Evolutionary conservation across 2,888 invertebrate genomes (phyloP), one percentile per base, ranked within the genome.

Genomic region (Drosophila subquinaria): DNA sequence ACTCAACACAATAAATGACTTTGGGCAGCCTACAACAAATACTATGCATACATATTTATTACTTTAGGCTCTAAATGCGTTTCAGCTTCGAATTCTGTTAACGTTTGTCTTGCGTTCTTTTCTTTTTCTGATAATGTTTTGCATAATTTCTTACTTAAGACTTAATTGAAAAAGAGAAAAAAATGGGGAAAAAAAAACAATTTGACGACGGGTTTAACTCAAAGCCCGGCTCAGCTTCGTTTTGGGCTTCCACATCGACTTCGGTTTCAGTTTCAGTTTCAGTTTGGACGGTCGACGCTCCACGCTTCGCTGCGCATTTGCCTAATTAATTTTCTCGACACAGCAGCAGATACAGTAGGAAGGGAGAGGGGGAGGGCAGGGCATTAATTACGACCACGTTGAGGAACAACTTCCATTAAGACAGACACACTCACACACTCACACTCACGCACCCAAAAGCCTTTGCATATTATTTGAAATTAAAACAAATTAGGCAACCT

Each of bases 141-240:
- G 91, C 90, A 90, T 90, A 90, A 90, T 90, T 90, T 90, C 90
- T 88, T 88, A 90, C 90, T 90, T 90, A 90, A 88, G 88, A 88
- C 81, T 83, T 89, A 90, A 90, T 87, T 89, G 89, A 90, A 90
- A 88, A 83, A 76, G 69, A 59, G 48, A 70, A 23, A 23, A 23
- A 23, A 4, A 4, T 4, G 23, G 27, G 5, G 57, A 52, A 23
- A 47, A 50, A 10, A 52, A 43, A 35, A 43, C 33, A 59, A 35
- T 60, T 20, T 55, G 72, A 59, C 56, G 66, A 78, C 72, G 67
- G 66, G 78, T 60, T 77, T 76, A 73, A 66, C 73, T 72, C 57
- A 62, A 81, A 79, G 81, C 68, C 67, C 56, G 69, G 65, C 65
- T 75, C 69, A 66, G 62, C 78, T 73, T 69, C 65, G 69, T 38